Conservation (phyloP, 2,113 vertebrate genomes). For the Zeus faber region DNA sequence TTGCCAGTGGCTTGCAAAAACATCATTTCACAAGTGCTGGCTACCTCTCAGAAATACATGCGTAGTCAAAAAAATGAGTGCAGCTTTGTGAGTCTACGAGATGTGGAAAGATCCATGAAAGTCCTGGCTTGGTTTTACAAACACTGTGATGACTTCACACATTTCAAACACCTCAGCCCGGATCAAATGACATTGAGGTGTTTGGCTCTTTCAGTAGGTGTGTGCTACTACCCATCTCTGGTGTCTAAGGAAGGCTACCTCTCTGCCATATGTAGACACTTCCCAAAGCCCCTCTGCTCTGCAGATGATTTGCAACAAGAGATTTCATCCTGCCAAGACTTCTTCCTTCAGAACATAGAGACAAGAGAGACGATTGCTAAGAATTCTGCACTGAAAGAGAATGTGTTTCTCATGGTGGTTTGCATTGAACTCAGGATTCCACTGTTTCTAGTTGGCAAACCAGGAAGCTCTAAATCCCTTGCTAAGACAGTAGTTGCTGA, state of each 20-base stretch:
- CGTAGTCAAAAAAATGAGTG: slow-evolving; percentile 68
- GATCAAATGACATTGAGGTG: slow-evolving; percentile 52
- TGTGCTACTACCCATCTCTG: slow-evolving; percentile 78
- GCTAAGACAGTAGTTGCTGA: slow-evolving; percentile 77
- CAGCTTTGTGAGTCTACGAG: slow-evolving; percentile 79
- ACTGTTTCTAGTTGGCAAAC: slow-evolving; percentile 79
- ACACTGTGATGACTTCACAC: slow-evolving; percentile 36
- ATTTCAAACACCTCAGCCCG: not conserved
- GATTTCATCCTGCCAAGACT: slow-evolving; percentile 68
- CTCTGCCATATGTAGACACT: slow-evolving; percentile 44
- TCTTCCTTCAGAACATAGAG: slow-evolving; percentile 67
- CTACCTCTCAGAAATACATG: slow-evolving; percentile 74
- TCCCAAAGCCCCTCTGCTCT: slow-evolving; percentile 45
- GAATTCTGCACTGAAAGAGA: slow-evolving; percentile 78
- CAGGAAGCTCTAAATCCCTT: slow-evolving; percentile 81
- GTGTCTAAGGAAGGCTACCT: slow-evolving; percentile 65
- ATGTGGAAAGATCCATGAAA: slow-evolving; percentile 77
- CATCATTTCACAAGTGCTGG: slow-evolving; percentile 66
- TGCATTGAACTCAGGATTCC: slow-evolving; percentile 79
- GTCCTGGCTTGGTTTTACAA: slow-evolving; percentile 76
- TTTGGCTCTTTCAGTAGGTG: slow-evolving; percentile 71
- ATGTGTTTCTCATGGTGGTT: slow-evolving; percentile 79
- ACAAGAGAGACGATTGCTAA: slow-evolving; percentile 68
- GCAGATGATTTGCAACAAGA: slow-evolving; percentile 44
- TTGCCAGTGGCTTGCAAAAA: slow-evolving; percentile 40